phyloP scores from a whole-genome alignment of 2,888 invertebrate species.

The Lasiommata megera region DNA sequence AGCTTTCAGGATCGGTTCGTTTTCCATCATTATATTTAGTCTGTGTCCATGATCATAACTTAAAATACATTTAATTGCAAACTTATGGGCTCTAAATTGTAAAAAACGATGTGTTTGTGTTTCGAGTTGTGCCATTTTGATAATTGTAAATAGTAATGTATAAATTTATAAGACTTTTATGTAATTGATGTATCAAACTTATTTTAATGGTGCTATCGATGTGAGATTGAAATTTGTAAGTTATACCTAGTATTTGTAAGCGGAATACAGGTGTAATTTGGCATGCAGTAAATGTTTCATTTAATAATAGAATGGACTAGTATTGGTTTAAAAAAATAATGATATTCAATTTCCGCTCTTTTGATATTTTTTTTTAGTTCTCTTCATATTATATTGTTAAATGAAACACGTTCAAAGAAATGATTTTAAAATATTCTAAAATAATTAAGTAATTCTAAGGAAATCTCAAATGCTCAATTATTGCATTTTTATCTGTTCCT shows the following conservation, averaged over 20 bases:
- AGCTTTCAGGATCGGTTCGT: too few species aligned
- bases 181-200: slow-evolving; percentile 24
- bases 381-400: background rate
- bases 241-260: slow-evolving; percentile 3
- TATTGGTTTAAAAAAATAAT: background rate
- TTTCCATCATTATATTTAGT: too few species aligned
- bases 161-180: slow-evolving; percentile 34
- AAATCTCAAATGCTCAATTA: slow-evolving; percentile 42
- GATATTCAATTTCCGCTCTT: too few species aligned
- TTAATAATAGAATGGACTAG: slow-evolving; percentile 4
- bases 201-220: slow-evolving; percentile 41
- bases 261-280: background rate
- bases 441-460: slow-evolving; percentile 7
- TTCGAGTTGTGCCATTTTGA: slow-evolving; percentile 31
- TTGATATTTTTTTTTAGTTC: too few species aligned
- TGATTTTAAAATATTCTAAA: background rate
- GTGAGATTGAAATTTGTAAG: slow-evolving; percentile 25
- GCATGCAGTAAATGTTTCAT: background rate
- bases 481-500: slow-evolving; percentile 49
- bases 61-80: too few species aligned
- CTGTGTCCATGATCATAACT: too few species aligned
- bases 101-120: background rate
- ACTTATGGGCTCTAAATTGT: too few species aligned
- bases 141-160: slow-evolving; percentile 33
- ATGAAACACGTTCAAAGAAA: background rate